These are phyloP conservation scores for Varecia variegata DNA, from an alignment of 2,797 vertebrate genomes.

Conservation along the genomic window DNA sequence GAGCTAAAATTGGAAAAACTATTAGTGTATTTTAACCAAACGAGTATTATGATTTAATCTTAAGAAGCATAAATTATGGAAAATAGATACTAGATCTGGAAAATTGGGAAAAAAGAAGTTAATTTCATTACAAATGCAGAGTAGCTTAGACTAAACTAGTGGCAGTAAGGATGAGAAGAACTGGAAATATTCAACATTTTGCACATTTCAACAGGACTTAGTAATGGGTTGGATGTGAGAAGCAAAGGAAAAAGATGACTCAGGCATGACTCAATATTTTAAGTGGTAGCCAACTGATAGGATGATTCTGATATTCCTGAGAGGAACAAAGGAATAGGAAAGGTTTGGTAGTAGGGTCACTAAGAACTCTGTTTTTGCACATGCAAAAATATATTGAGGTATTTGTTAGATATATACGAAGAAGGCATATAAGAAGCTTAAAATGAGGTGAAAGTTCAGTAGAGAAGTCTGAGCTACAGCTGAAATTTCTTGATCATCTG, in stretches of 20 bases:
- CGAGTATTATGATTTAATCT: background rate
- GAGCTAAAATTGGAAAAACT: background rate
- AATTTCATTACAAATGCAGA: background rate
- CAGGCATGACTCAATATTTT: background rate
- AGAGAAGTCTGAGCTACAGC: background rate
- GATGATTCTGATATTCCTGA: background rate
- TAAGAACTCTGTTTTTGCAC: background rate
- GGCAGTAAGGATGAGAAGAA: background rate
- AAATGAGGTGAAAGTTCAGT: background rate
- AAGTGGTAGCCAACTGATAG: background rate
- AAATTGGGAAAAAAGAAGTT: background rate
- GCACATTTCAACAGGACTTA: background rate
- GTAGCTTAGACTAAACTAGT: background rate
- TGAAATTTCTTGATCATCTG: background rate
- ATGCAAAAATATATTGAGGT: background rate
- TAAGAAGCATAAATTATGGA: background rate
- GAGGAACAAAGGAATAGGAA: background rate
- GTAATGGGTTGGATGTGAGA: background rate
- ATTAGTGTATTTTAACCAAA: background rate
- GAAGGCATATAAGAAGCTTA: background rate
- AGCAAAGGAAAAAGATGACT: background rate
- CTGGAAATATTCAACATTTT: background rate
- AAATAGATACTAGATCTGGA: background rate
- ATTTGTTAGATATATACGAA: background rate
- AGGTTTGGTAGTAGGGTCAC: background rate